A percentile compares a stretch with the other conserved stretches of the same genome.
These are phyloP conservation scores for Solea senegalensis DNA, from an alignment of 2,113 vertebrate species.

Conservation along the genomic window DNA sequence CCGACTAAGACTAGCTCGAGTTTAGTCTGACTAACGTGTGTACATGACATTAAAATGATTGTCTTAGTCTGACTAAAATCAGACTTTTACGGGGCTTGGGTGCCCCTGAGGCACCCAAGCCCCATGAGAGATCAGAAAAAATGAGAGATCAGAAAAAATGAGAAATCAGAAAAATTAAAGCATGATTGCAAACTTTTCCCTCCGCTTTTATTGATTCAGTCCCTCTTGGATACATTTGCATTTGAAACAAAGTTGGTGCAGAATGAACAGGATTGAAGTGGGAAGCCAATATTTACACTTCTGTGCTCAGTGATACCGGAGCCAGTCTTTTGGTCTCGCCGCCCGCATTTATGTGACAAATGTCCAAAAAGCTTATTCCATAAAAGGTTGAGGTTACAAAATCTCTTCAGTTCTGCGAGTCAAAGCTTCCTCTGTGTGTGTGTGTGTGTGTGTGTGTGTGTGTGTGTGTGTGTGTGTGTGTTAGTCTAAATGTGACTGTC, in stretches of 20 bases:
- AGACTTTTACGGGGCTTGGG: no score
- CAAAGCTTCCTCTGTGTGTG: slow-evolving; percentile 5
- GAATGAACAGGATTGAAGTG: neutral
- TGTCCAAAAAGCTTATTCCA: neutral
- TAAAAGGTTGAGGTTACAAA: neutral
- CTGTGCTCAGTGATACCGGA: neutral
- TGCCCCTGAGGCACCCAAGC: no score
- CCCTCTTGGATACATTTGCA: neutral
- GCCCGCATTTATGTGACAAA: neutral
- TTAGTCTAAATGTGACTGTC: neutral
- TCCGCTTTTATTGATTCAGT: neutral
- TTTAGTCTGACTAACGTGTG: no score
- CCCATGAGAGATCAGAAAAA: neutral
- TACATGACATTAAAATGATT: no score
- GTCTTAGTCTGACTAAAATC: no score
- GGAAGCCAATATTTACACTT: neutral
- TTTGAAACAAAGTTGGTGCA: neutral
- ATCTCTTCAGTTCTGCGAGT: neutral
- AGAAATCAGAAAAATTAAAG: neutral
- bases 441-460: neutral
- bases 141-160: neutral
- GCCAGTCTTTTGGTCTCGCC: neutral
- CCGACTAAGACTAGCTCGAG: no score
- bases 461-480: neutral
- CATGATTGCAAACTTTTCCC: neutral